These are phyloP conservation scores for Ariolimax columbianus DNA, from an alignment of 2,888 invertebrate species.

Conservation along the genomic window DNA sequence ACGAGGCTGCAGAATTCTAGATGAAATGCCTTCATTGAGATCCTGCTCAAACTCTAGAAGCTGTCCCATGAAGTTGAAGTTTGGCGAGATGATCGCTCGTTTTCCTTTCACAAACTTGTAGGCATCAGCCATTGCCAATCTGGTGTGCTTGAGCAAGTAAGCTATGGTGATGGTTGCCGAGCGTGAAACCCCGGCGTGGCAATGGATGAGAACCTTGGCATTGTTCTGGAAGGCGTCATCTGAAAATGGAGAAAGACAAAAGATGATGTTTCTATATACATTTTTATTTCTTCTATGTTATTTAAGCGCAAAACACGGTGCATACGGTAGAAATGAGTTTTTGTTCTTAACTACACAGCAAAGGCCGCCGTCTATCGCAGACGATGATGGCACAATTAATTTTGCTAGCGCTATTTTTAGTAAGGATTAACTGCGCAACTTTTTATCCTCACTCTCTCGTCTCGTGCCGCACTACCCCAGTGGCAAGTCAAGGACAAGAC, in stretches of 20 bases:
- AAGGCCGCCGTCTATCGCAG: too few relatives aligned
- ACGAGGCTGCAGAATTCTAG: constrained; percentile 60
- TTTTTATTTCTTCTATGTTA: too few relatives aligned
- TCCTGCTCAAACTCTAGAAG: constrained; percentile 88
- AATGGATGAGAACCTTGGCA: constrained; percentile 91
- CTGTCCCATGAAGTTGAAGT: constrained; percentile 95
- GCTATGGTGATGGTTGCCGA: constrained; percentile 97
- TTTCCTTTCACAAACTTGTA: constrained; percentile 91
- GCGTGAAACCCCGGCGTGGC: constrained; percentile 95
- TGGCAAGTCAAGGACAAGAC: too few relatives aligned
- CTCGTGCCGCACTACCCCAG: too few relatives aligned
- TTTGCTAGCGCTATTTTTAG: too few relatives aligned
- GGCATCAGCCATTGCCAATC: constrained; percentile 90
- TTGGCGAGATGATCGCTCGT: constrained; percentile 94
- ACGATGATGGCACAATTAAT: too few relatives aligned
- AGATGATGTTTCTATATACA: not conserved
- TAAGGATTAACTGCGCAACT: too few relatives aligned
- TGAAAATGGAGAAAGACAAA: constrained; percentile 74
- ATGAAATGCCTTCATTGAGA: constrained; percentile 66
- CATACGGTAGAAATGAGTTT: too few relatives aligned
- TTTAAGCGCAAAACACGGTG: too few relatives aligned
- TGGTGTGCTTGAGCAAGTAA: constrained; percentile 91
- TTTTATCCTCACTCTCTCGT: too few relatives aligned
- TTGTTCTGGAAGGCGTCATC: constrained; percentile 86
- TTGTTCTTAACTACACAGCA: too few relatives aligned